A percentile compares a stretch with the other conserved stretches of the same genome.
phyloP scores from a whole-genome alignment of 2,113 vertebrate species.

The Eptatretus burgeri region DNA sequence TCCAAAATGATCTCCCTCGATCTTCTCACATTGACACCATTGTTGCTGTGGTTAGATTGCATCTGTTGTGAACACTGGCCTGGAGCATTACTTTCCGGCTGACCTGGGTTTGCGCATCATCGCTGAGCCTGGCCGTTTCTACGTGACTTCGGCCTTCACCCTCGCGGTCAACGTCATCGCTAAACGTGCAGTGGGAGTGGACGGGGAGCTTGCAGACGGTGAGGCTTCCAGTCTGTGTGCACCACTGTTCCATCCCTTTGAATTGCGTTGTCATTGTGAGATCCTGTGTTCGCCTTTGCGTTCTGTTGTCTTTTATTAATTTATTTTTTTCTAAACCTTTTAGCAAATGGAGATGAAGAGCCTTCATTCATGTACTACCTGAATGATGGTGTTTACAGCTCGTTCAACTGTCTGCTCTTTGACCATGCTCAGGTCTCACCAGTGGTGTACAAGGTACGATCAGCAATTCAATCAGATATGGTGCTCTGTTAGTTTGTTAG shows the following conservation, averaged over 20 bases:
- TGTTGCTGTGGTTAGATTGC: background rate
- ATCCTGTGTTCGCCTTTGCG: too few relatives aligned
- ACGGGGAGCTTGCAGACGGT: too few relatives aligned
- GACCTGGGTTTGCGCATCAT: background rate
- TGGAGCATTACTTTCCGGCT: background rate
- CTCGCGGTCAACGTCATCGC: conserved; percentile 2
- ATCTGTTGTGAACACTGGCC: background rate
- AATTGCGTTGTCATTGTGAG: too few relatives aligned
- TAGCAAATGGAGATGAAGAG: background rate
- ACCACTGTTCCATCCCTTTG: too few relatives aligned
- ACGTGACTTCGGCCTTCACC: conserved; percentile 1
- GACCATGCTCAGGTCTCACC: conserved; percentile 20
- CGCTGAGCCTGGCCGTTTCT: background rate
- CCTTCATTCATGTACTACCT: conserved; percentile 21
- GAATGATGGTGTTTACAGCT: conserved; percentile 18
- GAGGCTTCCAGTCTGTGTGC: too few relatives aligned
- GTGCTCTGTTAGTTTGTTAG: too few relatives aligned
- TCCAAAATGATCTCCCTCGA: too few relatives aligned
- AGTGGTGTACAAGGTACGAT: conserved; percentile 19
- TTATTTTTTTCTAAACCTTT: too few relatives aligned
- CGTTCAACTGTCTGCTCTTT: conserved; percentile 28
- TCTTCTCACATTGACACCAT: too few relatives aligned
- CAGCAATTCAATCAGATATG: too few relatives aligned
- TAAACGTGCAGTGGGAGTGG: background rate
- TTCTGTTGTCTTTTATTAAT: too few relatives aligned